Percentiles rank a stretch among this genome's conserved stretches.
These are phyloP conservation scores for Hemibagrus guttatus DNA, from an alignment of 2,797 vertebrate species.

Conservation along the genomic window DNA sequence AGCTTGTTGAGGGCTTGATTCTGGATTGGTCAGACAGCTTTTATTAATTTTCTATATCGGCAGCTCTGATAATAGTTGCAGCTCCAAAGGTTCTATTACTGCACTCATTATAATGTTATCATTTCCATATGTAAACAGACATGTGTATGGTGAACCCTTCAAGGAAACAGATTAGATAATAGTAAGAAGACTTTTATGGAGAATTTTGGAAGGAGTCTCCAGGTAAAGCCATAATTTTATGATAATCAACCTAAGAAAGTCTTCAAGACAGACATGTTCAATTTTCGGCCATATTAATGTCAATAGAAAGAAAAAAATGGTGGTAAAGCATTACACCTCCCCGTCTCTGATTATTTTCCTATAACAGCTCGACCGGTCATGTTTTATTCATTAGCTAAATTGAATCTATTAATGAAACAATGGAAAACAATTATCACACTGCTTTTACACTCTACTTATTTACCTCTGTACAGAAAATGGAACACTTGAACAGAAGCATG, in stretches of 20 bases:
- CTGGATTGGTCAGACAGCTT: not conserved
- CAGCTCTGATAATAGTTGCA: not conserved
- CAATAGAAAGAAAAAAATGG: not conserved
- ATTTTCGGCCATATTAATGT: not conserved
- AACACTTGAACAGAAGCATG: constrained; percentile 21
- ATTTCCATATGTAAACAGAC: not conserved
- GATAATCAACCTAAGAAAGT: not conserved
- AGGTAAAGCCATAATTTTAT: not conserved
- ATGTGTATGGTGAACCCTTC: not conserved
- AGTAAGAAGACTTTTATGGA: not conserved
- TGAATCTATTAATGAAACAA: not conserved
- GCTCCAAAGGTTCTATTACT: not conserved
- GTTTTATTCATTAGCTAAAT: constrained; percentile 18
- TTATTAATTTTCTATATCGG: not conserved
- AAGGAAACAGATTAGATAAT: not conserved
- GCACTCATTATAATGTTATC: not conserved
- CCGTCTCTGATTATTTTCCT: not conserved
- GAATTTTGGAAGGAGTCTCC: not conserved
- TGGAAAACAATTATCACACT: constrained; percentile 16
- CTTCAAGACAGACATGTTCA: not conserved
- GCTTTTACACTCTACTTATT: constrained; percentile 6
- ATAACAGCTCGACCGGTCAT: not conserved
- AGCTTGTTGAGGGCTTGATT: not conserved
- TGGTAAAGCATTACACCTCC: not conserved
- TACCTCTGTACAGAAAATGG: constrained; percentile 23